Percentiles rank a stretch among this genome's conserved stretches.
phyloP scores from a whole-genome alignment of 2,797 vertebrate genomes.

The Valencia hispanica region DNA sequence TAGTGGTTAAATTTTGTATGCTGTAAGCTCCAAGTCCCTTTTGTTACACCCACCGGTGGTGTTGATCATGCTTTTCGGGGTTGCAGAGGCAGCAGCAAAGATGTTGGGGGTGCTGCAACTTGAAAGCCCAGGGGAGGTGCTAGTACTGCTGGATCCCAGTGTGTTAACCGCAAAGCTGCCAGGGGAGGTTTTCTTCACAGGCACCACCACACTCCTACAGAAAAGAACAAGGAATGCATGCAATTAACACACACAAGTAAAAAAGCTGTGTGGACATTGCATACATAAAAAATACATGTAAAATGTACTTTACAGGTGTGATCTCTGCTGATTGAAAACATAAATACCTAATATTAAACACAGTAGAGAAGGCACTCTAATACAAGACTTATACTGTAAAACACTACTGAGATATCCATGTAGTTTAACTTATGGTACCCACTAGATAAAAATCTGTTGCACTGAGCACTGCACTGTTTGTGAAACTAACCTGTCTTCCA shows the following conservation, averaged over 20 bases:
- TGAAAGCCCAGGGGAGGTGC: slow-evolving; percentile 82
- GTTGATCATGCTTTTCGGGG: slow-evolving; percentile 99
- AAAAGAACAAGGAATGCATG: slow-evolving; percentile 24
- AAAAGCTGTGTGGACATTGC: neutral
- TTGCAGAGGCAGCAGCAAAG: slow-evolving; percentile 89
- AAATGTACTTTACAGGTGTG: neutral
- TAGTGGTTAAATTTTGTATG: neutral
- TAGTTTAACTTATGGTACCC: neutral
- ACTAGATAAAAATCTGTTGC: neutral
- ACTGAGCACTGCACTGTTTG: neutral
- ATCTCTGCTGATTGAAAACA: neutral
- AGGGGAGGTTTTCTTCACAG: slow-evolving; percentile 91
- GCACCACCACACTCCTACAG: slow-evolving; percentile 93
- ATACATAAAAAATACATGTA: neutral
- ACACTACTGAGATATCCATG: neutral
- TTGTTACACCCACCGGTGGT: slow-evolving; percentile 78
- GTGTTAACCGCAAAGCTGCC: slow-evolving; percentile 89
- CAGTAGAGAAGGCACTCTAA: neutral
- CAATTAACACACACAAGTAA: neutral
- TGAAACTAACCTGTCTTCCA: neutral
- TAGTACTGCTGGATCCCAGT: slow-evolving; percentile 83
- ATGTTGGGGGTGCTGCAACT: slow-evolving; percentile 91
- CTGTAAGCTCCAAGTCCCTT: neutral
- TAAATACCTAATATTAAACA: neutral
- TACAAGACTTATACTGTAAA: neutral